These are phyloP conservation scores for Malurus splendens DNA, from an alignment of 2,797 vertebrate genomes.

Conservation along the genomic window DNA sequence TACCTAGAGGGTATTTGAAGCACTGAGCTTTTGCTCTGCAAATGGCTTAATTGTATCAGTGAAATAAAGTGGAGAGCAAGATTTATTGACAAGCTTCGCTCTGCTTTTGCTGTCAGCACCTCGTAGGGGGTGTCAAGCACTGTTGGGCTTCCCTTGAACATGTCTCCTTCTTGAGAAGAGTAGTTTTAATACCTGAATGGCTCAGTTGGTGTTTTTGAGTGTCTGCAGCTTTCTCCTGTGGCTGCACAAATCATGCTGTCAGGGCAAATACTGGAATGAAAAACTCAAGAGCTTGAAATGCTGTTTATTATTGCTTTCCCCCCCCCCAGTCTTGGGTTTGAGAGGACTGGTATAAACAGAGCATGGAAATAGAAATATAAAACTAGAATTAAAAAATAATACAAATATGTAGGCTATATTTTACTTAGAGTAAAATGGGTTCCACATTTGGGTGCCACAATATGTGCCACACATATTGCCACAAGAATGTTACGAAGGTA, in stretches of 20 bases:
- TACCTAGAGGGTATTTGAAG: conserved; percentile 64
- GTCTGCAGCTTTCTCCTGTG: neutral
- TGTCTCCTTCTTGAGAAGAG: neutral
- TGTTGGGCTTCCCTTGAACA: neutral
- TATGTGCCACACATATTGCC: no score
- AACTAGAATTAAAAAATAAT: neutral
- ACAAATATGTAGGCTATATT: neutral
- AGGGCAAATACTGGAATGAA: neutral
- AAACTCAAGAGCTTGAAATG: neutral
- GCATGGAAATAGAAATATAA: neutral
- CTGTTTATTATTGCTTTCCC: neutral
- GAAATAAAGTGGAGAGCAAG: conserved; percentile 48
- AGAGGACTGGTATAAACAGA: neutral
- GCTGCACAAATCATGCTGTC: neutral
- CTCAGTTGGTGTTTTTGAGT: neutral
- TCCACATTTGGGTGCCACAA: neutral
- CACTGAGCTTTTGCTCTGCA: conserved; percentile 58
- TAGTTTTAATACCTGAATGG: neutral
- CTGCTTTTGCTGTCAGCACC: neutral
- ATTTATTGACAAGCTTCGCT: conserved; percentile 5
- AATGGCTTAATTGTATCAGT: conserved; percentile 77
- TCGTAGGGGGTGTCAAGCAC: neutral
- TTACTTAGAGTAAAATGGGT: neutral
- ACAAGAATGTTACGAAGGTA: neutral
- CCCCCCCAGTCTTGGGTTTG: neutral